Conservation (phyloP, 2,888 invertebrate species). For the Xestia rhomboidea region DNA sequence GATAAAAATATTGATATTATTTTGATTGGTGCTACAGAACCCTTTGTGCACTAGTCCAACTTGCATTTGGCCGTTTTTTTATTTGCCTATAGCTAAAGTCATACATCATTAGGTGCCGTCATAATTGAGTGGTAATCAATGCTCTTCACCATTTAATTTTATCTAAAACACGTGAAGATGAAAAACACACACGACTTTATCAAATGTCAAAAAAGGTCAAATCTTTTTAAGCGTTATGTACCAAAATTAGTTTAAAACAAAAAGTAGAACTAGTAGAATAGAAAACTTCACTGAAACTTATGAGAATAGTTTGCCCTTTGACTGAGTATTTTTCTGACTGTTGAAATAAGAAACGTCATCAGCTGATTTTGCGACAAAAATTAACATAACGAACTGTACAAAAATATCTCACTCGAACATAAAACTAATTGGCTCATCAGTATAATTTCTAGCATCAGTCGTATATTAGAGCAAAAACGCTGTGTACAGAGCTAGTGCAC, state of each 20-base stretch:
- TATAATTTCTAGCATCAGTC: not conserved
- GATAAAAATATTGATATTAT: not conserved
- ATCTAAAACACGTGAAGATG: not conserved
- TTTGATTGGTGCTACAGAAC: not conserved
- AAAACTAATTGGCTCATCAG: not conserved
- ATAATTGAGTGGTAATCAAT: not conserved
- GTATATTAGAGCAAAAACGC: not conserved
- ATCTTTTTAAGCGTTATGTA: not conserved
- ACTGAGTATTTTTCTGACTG: not conserved
- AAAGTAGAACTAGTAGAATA: not conserved
- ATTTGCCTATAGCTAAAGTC: not conserved
- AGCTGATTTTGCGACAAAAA: not conserved
- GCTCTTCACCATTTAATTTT: not conserved
- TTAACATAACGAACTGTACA: too few species aligned
- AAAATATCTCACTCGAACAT: not conserved
- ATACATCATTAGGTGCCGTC: not conserved
- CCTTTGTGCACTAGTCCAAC: not conserved
- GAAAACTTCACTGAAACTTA: not conserved
- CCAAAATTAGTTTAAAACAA: not conserved
- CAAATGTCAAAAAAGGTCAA: not conserved
- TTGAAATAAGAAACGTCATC: not conserved
- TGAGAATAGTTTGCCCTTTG: fast-evolving
- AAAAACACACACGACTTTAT: not conserved
- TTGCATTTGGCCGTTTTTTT: not conserved
- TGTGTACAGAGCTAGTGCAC: not conserved